Conservation (phyloP, 1,140 invertebrate genomes). For the Dendrolimus kikuchii region DNA sequence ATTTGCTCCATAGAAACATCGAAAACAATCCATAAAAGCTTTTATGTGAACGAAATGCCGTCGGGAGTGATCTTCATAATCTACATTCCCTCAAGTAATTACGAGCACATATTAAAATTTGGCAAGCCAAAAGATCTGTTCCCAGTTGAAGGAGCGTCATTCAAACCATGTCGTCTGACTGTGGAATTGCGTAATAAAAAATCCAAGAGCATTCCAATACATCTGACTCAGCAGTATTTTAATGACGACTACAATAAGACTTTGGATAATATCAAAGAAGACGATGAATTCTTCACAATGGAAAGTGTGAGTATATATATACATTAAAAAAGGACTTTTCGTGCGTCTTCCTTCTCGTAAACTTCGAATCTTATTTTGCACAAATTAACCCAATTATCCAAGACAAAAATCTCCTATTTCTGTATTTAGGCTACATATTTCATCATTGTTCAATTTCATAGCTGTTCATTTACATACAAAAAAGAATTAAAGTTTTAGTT, state of each 20-base stretch:
- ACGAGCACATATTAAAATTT: conserved; percentile 50
- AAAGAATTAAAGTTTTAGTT: no score
- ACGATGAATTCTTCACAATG: conserved; percentile 50
- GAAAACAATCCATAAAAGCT: not conserved
- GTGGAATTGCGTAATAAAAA: conserved; percentile 53
- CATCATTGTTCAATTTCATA: no score
- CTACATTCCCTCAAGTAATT: conserved; percentile 53
- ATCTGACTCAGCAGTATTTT: conserved; percentile 50
- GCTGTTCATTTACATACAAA: no score
- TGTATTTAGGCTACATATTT: no score
- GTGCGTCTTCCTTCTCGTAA: no score
- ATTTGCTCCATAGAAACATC: no score
- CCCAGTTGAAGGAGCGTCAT: conserved; percentile 20
- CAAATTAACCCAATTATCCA: no score
- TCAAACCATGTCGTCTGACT: conserved; percentile 33
- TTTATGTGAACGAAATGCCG: conserved; percentile 27
- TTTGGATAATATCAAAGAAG: conserved; percentile 46
- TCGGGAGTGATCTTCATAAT: conserved; percentile 53
- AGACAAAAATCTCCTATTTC: no score
- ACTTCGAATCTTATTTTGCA: no score
- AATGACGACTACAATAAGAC: conserved; percentile 38
- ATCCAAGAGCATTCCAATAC: conserved; percentile 44
- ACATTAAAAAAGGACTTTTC: no score
- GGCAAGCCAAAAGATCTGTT: conserved; percentile 47
- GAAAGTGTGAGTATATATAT: conserved; percentile 51